Conservation (phyloP, 2,113 vertebrate species). For the Papio anubis region DNA sequence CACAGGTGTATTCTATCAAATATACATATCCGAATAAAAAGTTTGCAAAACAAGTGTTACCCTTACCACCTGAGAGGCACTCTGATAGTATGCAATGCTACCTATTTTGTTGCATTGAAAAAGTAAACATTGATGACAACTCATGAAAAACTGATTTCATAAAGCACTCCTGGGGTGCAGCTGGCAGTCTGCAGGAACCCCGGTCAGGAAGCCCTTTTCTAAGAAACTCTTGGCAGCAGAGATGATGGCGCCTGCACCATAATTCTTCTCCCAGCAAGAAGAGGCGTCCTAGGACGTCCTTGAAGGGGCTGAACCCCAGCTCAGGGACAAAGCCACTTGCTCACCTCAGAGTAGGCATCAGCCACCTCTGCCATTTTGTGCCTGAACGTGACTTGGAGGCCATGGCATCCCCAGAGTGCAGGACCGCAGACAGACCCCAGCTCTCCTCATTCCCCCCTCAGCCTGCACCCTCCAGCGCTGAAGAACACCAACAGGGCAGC, state of each 20-base stretch:
- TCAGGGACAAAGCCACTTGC: neutral
- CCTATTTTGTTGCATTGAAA: neutral
- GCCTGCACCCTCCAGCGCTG: fast-evolving
- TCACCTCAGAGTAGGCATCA: neutral
- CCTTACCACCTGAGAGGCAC: neutral
- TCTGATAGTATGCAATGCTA: neutral
- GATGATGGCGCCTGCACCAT: neutral
- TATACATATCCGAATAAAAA: neutral
- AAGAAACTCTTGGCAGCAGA: neutral
- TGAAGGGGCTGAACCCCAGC: no score
- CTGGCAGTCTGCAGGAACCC: fast-evolving
- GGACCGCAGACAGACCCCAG: neutral
- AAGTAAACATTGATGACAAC: neutral
- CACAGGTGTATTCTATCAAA: neutral
- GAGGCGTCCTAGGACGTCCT: neutral
- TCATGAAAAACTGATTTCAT: neutral
- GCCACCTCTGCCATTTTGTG: neutral
- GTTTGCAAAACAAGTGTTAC: neutral
- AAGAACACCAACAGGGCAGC: neutral
- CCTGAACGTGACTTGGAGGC: neutral
- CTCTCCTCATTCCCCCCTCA: neutral
- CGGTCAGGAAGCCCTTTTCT: neutral
- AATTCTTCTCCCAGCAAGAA: neutral
- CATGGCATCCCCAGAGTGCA: fast-evolving
- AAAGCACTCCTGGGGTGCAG: fast-evolving